Evolutionary conservation across 2,888 invertebrate genomes (phyloP).

Genomic region (Neocrepidodera transversa): DNA sequence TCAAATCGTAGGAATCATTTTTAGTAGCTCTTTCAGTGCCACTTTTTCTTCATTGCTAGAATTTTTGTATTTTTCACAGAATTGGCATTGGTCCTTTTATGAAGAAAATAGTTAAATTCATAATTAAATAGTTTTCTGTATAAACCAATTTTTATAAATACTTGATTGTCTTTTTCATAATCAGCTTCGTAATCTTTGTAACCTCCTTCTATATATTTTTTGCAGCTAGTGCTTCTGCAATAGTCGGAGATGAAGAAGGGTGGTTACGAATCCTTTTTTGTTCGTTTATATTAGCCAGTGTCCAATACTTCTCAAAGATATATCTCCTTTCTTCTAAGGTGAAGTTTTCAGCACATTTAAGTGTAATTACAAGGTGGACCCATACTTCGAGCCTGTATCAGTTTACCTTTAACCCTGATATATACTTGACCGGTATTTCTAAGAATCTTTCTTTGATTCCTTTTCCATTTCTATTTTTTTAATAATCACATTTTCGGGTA

Average conservation of each 20-base stretch:
- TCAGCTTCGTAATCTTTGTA: too few species aligned
- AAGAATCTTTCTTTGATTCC: not conserved
- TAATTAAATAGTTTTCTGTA: too few species aligned
- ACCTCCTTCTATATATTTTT: too few species aligned
- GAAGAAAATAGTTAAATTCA: too few species aligned
- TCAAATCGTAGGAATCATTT: slow-evolving; percentile 1
- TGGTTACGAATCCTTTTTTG: too few species aligned
- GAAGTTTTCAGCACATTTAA: slow-evolving; percentile 6
- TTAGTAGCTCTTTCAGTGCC: not conserved
- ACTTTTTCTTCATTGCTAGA: slow-evolving; percentile 9
- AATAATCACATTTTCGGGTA: not conserved
- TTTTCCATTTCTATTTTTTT: slow-evolving; percentile 1
- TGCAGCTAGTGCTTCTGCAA: too few species aligned
- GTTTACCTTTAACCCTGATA: not conserved
- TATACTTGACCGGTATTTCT: slow-evolving; percentile 13
- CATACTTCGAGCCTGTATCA: slow-evolving; percentile 2
- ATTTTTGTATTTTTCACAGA: too few species aligned
- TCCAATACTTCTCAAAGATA: slow-evolving; percentile 4
- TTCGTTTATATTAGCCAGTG: slow-evolving; percentile 5
- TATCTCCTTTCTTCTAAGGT: not conserved
- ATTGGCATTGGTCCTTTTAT: too few species aligned
- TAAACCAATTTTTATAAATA: too few species aligned
- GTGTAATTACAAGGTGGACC: not conserved
- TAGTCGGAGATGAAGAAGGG: too few species aligned
- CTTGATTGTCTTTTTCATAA: too few species aligned